phyloP scores from a whole-genome alignment of 2,888 invertebrate species.

The Boloria euphrosyne region DNA sequence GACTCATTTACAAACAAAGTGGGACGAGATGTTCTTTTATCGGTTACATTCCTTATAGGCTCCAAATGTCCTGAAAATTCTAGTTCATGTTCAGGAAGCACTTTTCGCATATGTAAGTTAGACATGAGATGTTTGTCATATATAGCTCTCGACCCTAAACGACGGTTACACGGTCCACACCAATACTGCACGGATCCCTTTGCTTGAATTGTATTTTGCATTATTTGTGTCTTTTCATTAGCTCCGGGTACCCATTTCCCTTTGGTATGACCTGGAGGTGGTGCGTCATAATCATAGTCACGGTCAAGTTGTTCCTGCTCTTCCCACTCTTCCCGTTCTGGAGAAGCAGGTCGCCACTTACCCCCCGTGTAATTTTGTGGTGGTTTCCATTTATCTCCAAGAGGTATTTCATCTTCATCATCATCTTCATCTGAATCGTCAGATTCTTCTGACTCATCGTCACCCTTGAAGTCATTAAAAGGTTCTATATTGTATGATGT shows the following conservation, averaged over 20 bases:
- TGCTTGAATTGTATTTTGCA: slow-evolving; percentile 76
- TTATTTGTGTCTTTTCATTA: slow-evolving; percentile 78
- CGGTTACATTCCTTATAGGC: slow-evolving; percentile 52
- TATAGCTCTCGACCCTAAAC: slow-evolving; percentile 87
- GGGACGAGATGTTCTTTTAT: slow-evolving; percentile 64
- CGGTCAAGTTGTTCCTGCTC: slow-evolving; percentile 77
- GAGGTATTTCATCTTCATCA: slow-evolving; percentile 70
- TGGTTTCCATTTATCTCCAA: slow-evolving; percentile 90
- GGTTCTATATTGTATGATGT: slow-evolving; percentile 65
- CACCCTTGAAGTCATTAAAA: slow-evolving; percentile 67
- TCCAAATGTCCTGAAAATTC: slow-evolving; percentile 82
- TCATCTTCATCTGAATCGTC: slow-evolving; percentile 84
- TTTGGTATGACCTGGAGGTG: slow-evolving; percentile 87
- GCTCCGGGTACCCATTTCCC: slow-evolving; percentile 92
- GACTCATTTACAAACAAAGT: slow-evolving; percentile 63
- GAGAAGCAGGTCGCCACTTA: slow-evolving; percentile 74
- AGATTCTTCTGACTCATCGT: slow-evolving; percentile 79
- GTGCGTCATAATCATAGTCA: slow-evolving; percentile 80
- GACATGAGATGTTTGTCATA: slow-evolving; percentile 90
- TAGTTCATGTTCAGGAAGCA: slow-evolving; percentile 85
- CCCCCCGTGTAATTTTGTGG: slow-evolving; percentile 76
- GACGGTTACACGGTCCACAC: slow-evolving; percentile 91
- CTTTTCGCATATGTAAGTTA: slow-evolving; percentile 86
- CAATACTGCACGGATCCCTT: slow-evolving; percentile 85
- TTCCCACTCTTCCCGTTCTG: slow-evolving; percentile 82